Base-by-base conservation (phyloP, 2,888 invertebrate species). In the Diachrysia chrysitis region DNA sequence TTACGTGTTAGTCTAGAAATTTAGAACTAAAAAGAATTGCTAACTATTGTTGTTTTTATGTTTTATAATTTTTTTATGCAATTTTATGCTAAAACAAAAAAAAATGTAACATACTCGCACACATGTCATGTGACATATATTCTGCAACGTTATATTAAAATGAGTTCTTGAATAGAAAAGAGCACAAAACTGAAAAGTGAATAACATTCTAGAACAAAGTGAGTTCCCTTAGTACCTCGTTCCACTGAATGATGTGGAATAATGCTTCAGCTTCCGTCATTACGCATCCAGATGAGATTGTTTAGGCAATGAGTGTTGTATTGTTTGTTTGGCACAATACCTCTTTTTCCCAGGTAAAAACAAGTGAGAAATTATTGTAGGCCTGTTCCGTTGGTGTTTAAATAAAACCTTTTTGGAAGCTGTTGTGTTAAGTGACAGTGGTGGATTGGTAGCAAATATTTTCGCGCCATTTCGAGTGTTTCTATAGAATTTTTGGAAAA, bases 241-340 rank as follows among this genome's bases (percentile, higher is more conserved):
- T 65, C 54, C 61, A 58, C 72, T 80, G 82, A 83, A 85, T 85
- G 83, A 86, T 86, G 85, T 79, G 79, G 80, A 88, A 84, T 87
- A 87, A 88, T 86, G 83, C 83, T 76, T 79, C 68, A 76, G 81
- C 78, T 83, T 83, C 81, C 83, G 84, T 88, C 88, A 86, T 87
- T 89, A 87, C 80, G 71, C 58, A 69, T 69, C 78, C 82, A 79
- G 84, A 83, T 82, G 84, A 85, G 89, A 87, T 89, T 89, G 89
- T 88, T 88, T 83, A 84, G 83, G 78, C 85, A 85, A 88, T 87
- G 84, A 86, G 83, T 81, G 70, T 73, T 71, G 69, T 71, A 77
- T 81, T 81, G 83, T 82, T 82, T 81, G 84, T 80, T 79, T 63
- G 14, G 59, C 23, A 68, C 66, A 72, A 66, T 42, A 53, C 54